Evolutionary conservation across 2,797 vertebrate genomes (phyloP).

Genomic region (Danio kyathit): DNA sequence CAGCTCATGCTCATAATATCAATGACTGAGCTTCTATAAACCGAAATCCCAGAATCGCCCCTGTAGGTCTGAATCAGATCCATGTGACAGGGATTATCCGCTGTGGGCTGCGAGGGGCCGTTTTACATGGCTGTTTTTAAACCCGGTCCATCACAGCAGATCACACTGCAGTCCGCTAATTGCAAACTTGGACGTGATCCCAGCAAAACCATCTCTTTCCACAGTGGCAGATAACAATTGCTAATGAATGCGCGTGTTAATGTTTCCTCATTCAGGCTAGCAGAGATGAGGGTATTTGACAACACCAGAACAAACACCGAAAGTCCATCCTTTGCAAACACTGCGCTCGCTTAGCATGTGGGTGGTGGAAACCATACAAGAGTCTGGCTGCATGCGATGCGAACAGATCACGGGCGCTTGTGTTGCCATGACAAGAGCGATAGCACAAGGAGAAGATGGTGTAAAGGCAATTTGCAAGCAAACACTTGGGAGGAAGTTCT

Average conservation of each 20-base stretch:
- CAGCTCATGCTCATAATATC: not conserved
- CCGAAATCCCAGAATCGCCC: not conserved
- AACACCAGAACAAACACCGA: conserved; percentile 45
- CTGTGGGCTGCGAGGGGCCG: not conserved
- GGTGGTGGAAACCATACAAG: conserved; percentile 53
- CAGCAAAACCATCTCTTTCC: not conserved
- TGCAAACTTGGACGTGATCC: not conserved
- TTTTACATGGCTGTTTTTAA: not conserved
- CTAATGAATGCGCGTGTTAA: conserved; percentile 11
- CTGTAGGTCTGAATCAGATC: not conserved
- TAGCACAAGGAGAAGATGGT: conserved; percentile 48
- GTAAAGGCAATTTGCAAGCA: conserved; percentile 55
- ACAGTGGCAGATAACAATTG: conserved; percentile 12
- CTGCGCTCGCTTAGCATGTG: conserved; percentile 46
- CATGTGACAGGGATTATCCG: not conserved
- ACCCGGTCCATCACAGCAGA: not conserved
- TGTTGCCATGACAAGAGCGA: conserved; percentile 58
- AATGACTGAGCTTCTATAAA: not conserved
- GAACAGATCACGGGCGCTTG: conserved; percentile 53
- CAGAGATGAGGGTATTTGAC: conserved; percentile 41
- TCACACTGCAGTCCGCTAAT: not conserved
- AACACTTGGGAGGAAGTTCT: conserved; percentile 60
- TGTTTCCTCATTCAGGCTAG: conserved; percentile 18
- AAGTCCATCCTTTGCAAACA: conserved; percentile 46
- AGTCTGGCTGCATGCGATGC: conserved; percentile 26